These are phyloP conservation scores for Malacoraja senta DNA, from an alignment of 2,797 vertebrate genomes.

Conservation along the genomic window DNA sequence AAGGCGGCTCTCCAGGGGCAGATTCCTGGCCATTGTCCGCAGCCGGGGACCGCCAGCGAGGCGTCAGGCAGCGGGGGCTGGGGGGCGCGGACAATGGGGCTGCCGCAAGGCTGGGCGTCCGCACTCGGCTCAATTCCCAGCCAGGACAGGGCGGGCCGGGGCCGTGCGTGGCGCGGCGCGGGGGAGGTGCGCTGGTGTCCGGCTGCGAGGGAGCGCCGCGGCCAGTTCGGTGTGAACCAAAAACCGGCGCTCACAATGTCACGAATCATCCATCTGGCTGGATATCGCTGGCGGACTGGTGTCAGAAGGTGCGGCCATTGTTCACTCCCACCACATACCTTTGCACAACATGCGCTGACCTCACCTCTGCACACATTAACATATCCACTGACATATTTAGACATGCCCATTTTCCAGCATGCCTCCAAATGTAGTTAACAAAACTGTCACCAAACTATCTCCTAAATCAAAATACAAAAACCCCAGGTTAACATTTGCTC, in stretches of 20 bases:
- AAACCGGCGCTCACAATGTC: neutral
- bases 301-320: neutral
- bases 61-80: conserved; percentile 59
- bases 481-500: too few relatives aligned
- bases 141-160: neutral
- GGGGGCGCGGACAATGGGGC: conserved; percentile 64
- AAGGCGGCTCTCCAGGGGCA: conserved; percentile 47
- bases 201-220: too few relatives aligned
- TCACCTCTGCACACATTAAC: too few relatives aligned
- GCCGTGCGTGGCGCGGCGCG: too few relatives aligned
- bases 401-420: too few relatives aligned
- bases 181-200: too few relatives aligned
- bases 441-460: too few relatives aligned
- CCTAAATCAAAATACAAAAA: too few relatives aligned
- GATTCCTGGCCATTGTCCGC: conserved; percentile 47
- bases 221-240: neutral
- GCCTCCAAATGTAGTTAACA: too few relatives aligned
- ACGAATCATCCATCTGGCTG: neutral
- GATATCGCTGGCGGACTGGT: neutral
- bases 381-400: too few relatives aligned
- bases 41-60: conserved; percentile 62
- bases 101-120: conserved; percentile 59
- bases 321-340: neutral
- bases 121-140: conserved; percentile 48
- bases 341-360: neutral